Conservation (phyloP, 2,888 invertebrate genomes). For the Sisyra nigra region DNA sequence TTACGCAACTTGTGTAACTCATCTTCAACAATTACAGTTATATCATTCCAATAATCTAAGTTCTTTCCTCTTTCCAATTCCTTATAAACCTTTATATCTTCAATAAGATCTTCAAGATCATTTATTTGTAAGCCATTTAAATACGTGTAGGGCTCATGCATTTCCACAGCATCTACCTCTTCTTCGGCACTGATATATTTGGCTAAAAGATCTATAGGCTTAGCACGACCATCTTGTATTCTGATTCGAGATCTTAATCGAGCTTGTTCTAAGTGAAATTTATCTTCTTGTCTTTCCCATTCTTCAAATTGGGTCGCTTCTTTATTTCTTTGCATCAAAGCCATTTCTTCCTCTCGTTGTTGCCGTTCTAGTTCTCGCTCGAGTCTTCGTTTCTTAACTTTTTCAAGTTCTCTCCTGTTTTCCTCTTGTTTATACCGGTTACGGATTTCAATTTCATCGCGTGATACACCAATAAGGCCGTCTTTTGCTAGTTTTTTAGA, state of each 20-base stretch:
- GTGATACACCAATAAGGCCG: constrained; percentile 61
- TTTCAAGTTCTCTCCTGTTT: constrained; percentile 82
- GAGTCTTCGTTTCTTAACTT: constrained; percentile 79
- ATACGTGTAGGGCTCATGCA: constrained; percentile 96
- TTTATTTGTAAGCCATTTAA: constrained; percentile 76
- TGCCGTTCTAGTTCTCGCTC: constrained; percentile 80
- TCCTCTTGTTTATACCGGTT: constrained; percentile 81
- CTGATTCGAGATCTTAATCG: constrained; percentile 83
- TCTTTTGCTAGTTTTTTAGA: constrained; percentile 88
- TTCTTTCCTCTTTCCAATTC: constrained; percentile 82
- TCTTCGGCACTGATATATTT: constrained; percentile 90
- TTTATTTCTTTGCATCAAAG: constrained; percentile 72
- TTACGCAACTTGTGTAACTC: constrained; percentile 77
- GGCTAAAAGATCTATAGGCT: constrained; percentile 93
- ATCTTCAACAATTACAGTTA: constrained; percentile 86
- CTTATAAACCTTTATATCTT: constrained; percentile 91
- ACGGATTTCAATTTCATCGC: constrained; percentile 64
- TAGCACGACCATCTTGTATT: constrained; percentile 92
- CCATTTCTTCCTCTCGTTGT: constrained; percentile 65
- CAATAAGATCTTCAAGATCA: constrained; percentile 89
- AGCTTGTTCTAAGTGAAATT: constrained; percentile 95
- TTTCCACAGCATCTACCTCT: constrained; percentile 82
- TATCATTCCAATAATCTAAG: constrained; percentile 88
- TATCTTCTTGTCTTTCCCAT: constrained; percentile 94
- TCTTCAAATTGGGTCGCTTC: constrained; percentile 82